phyloP scores from a whole-genome alignment of 1,140 invertebrate genomes.

The Apis dorsata region DNA sequence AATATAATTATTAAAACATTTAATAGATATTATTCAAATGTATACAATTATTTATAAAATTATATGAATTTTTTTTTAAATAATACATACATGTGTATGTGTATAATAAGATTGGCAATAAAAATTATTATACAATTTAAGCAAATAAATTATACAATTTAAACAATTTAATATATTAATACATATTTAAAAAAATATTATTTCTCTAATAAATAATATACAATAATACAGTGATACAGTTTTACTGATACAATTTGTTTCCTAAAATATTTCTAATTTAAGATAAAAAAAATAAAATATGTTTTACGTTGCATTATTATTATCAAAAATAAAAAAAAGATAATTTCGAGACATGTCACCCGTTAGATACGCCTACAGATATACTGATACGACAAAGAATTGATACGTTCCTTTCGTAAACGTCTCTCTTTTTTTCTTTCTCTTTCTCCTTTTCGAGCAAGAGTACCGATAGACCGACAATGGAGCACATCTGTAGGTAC shows the following conservation, averaged over 20 bases:
- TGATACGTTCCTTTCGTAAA: slow-evolving; percentile 71
- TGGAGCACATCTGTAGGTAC: slow-evolving; percentile 74
- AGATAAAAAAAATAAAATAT: neutral
- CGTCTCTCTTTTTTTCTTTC: slow-evolving; percentile 60
- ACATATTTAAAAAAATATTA: too few species aligned
- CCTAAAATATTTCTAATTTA: neutral
- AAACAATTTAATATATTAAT: too few species aligned
- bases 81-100: too few species aligned
- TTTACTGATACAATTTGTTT: neutral
- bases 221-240: neutral
- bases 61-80: too few species aligned
- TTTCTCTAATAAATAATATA: neutral
- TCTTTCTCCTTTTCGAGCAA: slow-evolving; percentile 60
- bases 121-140: too few species aligned
- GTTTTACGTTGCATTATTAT: neutral
- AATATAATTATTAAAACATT: too few species aligned
- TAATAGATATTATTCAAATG: too few species aligned
- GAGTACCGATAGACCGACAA: slow-evolving; percentile 70
- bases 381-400: slow-evolving; percentile 73
- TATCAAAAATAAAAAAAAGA: neutral
- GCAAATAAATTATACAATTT: too few species aligned
- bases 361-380: slow-evolving; percentile 53
- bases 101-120: too few species aligned
- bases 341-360: slow-evolving; percentile 38
- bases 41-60: too few species aligned